These are phyloP conservation scores for Nephrocerus scutellatus DNA, from an alignment of 2,888 invertebrate species.

Conservation along the genomic window DNA sequence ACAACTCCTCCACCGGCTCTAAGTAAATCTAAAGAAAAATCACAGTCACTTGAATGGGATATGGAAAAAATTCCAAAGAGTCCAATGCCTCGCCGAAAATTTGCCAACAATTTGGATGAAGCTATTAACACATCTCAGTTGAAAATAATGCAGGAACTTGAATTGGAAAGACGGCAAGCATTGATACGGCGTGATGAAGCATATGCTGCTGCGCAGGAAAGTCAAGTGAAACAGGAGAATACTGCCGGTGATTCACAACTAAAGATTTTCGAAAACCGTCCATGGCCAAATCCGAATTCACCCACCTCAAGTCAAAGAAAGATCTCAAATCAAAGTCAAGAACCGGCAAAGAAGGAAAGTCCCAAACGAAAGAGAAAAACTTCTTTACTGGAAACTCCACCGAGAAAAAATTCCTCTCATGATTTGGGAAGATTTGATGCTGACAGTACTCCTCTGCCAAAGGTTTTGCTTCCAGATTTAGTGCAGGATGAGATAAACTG, in stretches of 20 bases:
- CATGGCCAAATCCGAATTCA: constrained; percentile 36
- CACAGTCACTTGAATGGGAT: constrained; percentile 39
- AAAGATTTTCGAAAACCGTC: constrained; percentile 34
- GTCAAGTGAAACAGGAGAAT: constrained; percentile 22
- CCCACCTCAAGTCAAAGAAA: too few relatives aligned
- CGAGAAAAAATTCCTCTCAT: too few relatives aligned
- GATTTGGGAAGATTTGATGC: too few relatives aligned
- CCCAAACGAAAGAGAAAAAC: too few relatives aligned
- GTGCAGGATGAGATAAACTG: too few relatives aligned
- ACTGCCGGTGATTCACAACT: constrained; percentile 25
- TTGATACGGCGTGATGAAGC: constrained; percentile 39
- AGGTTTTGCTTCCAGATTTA: too few relatives aligned
- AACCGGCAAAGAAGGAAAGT: too few relatives aligned
- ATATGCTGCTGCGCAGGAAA: constrained; percentile 31
- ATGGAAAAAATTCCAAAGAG: constrained; percentile 38
- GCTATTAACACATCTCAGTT: constrained; percentile 28
- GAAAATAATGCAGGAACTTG: constrained; percentile 39
- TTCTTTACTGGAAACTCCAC: too few relatives aligned
- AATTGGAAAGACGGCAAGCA: constrained; percentile 38
- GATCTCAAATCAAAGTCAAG: too few relatives aligned
- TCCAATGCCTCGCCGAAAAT: constrained; percentile 33
- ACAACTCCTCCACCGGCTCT: too few relatives aligned
- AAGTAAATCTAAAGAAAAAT: too few relatives aligned
- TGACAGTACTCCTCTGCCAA: too few relatives aligned
- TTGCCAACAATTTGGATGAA: constrained; percentile 13